Evolutionary conservation across 1,140 invertebrate genomes (phyloP).

Genomic region (Papilio xuthus): DNA sequence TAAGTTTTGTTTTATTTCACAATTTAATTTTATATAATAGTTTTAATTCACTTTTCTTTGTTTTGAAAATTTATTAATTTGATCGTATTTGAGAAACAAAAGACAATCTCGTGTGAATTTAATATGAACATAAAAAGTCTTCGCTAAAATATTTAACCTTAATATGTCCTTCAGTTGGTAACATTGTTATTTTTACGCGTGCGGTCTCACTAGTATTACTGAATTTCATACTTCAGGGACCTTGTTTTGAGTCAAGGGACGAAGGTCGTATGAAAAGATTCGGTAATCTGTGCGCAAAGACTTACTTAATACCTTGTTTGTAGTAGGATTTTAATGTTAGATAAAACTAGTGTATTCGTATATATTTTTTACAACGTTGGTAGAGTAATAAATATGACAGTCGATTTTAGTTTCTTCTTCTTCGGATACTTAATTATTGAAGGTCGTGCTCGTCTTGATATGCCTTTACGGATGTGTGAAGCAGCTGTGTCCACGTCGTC

Average conservation of each 20-base stretch:
- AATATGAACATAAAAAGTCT: neutral
- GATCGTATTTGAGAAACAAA: too few relatives aligned
- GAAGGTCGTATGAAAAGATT: constrained; percentile 19
- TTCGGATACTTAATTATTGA: too few relatives aligned
- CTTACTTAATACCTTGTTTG: constrained; percentile 8
- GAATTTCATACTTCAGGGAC: constrained; percentile 16
- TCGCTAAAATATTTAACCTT: neutral
- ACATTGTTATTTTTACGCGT: neutral
- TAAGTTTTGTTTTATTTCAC: too few relatives aligned
- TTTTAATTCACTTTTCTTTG: too few relatives aligned
- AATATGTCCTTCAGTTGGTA: neutral
- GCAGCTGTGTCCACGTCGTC: too few relatives aligned
- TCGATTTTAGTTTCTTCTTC: too few relatives aligned
- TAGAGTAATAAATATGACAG: neutral
- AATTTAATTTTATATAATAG: too few relatives aligned
- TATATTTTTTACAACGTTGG: neutral
- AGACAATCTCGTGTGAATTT: neutral
- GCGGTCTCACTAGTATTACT: neutral
- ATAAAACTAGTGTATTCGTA: neutral
- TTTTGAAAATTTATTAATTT: too few relatives aligned
- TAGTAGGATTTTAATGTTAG: constrained; percentile 12
- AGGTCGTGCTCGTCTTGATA: too few relatives aligned
- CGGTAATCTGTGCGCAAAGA: constrained; percentile 9
- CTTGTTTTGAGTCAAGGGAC: constrained; percentile 18
- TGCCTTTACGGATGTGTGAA: too few relatives aligned